These are phyloP conservation scores for Coracopsis vasa DNA, from an alignment of 2,113 vertebrate species.

Conservation along the genomic window DNA sequence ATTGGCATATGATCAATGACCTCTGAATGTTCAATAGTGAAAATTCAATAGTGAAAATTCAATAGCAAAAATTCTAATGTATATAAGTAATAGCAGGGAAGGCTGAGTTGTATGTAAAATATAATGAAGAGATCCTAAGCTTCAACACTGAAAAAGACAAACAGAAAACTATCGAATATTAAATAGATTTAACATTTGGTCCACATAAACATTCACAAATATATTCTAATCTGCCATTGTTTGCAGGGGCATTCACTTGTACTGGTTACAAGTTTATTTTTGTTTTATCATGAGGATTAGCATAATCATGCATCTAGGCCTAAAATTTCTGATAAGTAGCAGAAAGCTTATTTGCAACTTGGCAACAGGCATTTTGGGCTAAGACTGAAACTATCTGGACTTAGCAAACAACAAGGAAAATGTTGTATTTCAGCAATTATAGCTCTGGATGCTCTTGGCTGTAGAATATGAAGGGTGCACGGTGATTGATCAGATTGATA, in stretches of 20 bases:
- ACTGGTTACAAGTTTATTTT: background rate
- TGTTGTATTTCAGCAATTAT: background rate
- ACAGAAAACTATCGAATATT: background rate
- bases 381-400: background rate
- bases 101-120: background rate
- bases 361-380: constrained; percentile 10
- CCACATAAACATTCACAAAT: background rate
- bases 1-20: background rate
- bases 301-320: background rate
- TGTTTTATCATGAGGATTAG: background rate
- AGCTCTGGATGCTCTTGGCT: background rate
- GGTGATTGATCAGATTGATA: background rate
- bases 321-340: background rate
- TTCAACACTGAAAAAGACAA: background rate
- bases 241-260: background rate
- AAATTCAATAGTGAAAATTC: background rate
- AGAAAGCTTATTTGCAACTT: background rate
- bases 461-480: background rate
- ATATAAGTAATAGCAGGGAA: background rate
- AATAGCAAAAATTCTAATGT: background rate
- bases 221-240: background rate
- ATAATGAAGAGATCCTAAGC: background rate
- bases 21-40: background rate
- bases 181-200: background rate
- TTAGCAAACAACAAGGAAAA: background rate